Evolutionary conservation across 2,888 invertebrate genomes (phyloP).

Genomic region (Pyrrhosoma nymphula): DNA sequence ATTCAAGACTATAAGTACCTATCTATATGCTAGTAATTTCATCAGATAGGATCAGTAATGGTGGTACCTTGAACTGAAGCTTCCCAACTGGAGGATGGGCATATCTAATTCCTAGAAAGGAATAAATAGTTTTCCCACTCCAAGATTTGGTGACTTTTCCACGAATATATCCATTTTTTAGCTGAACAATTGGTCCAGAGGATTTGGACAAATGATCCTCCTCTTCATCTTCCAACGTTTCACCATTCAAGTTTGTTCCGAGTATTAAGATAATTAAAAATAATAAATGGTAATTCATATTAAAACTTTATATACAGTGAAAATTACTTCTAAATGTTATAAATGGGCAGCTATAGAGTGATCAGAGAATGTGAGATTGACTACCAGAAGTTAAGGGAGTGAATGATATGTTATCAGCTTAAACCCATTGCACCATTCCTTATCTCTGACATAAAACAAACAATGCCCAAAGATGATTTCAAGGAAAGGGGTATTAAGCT

Average conservation of each 20-base stretch:
- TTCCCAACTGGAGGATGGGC: conserved; percentile 23
- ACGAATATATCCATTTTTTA: conserved; percentile 38
- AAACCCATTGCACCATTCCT: neutral
- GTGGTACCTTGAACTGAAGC: conserved; percentile 31
- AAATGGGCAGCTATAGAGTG: neutral
- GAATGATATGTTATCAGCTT: conserved; percentile 24
- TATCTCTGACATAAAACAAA: conserved; percentile 9
- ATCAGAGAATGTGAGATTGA: neutral
- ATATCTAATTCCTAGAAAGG: conserved; percentile 47
- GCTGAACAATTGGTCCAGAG: neutral
- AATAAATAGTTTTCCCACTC: conserved; percentile 43
- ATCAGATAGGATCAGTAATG: neutral
- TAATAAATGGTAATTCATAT: neutral
- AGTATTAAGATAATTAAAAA: neutral
- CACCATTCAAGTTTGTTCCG: neutral
- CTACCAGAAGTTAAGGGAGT: neutral
- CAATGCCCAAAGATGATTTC: neutral
- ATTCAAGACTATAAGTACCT: neutral
- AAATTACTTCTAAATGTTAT: neutral
- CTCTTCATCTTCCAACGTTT: neutral
- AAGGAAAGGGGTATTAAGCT: neutral
- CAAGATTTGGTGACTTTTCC: neutral
- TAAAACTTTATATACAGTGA: neutral
- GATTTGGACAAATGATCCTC: neutral
- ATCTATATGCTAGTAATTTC: neutral